These are phyloP conservation scores for Microchrysa polita DNA, from an alignment of 2,888 invertebrate species.

Conservation along the genomic window DNA sequence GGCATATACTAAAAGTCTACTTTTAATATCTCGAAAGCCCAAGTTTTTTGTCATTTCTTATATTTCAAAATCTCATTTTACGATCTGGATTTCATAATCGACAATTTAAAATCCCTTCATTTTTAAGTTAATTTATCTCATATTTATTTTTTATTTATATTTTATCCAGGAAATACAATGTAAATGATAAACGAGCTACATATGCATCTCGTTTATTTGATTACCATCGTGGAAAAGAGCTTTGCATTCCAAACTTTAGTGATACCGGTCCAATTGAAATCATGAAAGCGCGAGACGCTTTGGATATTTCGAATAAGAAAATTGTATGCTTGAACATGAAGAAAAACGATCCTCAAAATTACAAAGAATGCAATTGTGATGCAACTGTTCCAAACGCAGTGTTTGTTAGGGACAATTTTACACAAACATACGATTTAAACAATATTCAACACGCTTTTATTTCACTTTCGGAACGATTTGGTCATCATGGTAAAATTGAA, in stretches of 20 bases:
- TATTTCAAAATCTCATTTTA: too few species aligned
- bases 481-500: conserved; percentile 56
- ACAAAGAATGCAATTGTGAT: conserved; percentile 60
- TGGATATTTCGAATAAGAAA: conserved; percentile 54
- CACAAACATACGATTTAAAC: conserved; percentile 59
- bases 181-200: conserved; percentile 56
- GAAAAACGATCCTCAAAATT: conserved; percentile 59
- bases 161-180: conserved; percentile 58
- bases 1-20: too few species aligned
- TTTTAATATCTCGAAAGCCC: too few species aligned
- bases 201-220: conserved; percentile 60
- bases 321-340: conserved; percentile 60
- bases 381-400: conserved; percentile 59
- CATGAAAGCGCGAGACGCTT: conserved; percentile 58
- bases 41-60: too few species aligned
- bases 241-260: conserved; percentile 54
- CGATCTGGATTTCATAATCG: too few species aligned
- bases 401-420: conserved; percentile 56
- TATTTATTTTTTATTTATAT: too few species aligned
- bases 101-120: too few species aligned
- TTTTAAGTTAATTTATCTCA: too few species aligned
- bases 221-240: conserved; percentile 57
- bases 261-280: conserved; percentile 57
- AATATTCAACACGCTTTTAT: conserved; percentile 60
- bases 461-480: conserved; percentile 60